phyloP scores from a whole-genome alignment of 2,888 invertebrate genomes.

The Metalampra italica region DNA sequence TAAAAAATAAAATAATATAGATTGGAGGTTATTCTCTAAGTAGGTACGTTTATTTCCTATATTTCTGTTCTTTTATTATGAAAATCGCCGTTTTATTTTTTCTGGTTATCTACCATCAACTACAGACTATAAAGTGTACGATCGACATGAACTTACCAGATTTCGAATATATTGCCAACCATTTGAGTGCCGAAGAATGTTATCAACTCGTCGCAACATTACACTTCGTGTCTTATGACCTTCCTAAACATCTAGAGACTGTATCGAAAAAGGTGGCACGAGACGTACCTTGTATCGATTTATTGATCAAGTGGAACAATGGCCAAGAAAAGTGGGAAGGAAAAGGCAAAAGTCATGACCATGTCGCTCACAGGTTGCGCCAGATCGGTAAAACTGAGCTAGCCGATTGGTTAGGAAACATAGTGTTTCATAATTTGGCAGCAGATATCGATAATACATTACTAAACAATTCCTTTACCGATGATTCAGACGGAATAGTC shows the following conservation, averaged over 20 bases:
- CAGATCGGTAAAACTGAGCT: constrained; percentile 77
- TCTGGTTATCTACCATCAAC: too few species aligned
- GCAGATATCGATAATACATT: constrained; percentile 60
- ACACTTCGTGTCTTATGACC: constrained; percentile 57
- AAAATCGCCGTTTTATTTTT: too few species aligned
- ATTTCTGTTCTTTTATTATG: too few species aligned
- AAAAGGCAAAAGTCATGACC: constrained; percentile 75
- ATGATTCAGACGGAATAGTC: constrained; percentile 9
- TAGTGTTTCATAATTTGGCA: constrained; percentile 75
- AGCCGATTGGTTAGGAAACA: constrained; percentile 80
- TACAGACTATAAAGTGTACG: constrained; percentile 20
- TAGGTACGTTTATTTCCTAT: too few species aligned
- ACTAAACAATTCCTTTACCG: constrained; percentile 21
- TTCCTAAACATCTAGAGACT: constrained; percentile 26
- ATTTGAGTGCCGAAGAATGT: constrained; percentile 77
- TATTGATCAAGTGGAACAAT: constrained; percentile 79
- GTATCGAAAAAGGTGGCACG: constrained; percentile 63
- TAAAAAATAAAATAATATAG: too few species aligned
- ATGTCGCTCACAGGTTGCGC: constrained; percentile 73
- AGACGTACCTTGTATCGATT: constrained; percentile 73
- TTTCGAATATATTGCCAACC: constrained; percentile 73
- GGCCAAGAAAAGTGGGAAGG: constrained; percentile 60
- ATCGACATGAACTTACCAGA: constrained; percentile 45
- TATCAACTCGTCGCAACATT: constrained; percentile 76
- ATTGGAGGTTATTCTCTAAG: too few species aligned